Base-by-base conservation (phyloP, 30 jellyfish, hydroid and myxozoan genomes). In the Aurelia coerulea region DNA sequence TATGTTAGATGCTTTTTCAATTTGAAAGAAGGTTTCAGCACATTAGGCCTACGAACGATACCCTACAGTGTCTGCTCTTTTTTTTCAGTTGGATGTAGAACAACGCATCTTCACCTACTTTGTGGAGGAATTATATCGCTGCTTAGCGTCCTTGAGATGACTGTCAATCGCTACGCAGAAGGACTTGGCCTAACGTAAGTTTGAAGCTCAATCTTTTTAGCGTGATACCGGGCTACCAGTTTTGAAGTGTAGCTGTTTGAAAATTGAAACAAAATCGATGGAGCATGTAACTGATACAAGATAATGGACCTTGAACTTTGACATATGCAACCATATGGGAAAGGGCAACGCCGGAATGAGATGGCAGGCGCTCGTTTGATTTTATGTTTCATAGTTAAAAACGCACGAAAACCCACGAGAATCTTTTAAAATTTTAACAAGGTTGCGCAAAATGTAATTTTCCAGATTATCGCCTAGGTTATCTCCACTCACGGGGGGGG, bases 111-210 rank as follows among this genome's bases (percentile, higher is more conserved):
- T 7, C 97, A 93, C 74, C 96, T 93, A 7, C 90, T 93, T 13
- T 88, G 96, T 31, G 98, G 98, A 11, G 96, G 98, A 83, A 93
- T 93, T n/a, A 87, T 93, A 2, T 73, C 97, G 3, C 62, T 93
- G 31, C 88, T 93, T 16, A 83, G 96, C 32, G 81, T 82, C 10
- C 88, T 93, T 64, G 98, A 93, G 67, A 8, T 81, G 74, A 71
- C 83, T 69, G 97, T 93, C 18, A 89, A 59, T 31, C 82, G 87
- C 53, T 88, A 73, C 65, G 96, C 96, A 19, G 94, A 88, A 19
- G 91, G 81, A 9, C 93, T 88, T 15, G 89, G 75, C 32, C 84
- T 93, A 33, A 89, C 90, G 96, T 91, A 50, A 85, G 98, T 67
- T 62, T 17, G 15, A 71, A 5, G 8, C 12, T 13, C n/a, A 1